phyloP scores from a whole-genome alignment of 2,888 invertebrate genomes.

The Acronicta leporina region DNA sequence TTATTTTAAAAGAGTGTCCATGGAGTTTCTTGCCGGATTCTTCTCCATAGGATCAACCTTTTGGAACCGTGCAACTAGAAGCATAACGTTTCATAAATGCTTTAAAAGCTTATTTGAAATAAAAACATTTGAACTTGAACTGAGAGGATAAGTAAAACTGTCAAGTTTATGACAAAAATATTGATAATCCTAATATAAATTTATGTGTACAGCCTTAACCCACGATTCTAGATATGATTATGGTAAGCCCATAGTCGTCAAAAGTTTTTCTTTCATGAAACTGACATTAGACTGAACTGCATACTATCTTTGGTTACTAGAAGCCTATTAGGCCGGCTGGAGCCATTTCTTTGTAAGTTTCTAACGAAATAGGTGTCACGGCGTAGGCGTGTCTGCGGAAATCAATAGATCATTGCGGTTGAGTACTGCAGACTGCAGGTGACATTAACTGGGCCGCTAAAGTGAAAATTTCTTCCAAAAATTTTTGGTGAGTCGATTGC shows the following conservation, averaged over 20 bases:
- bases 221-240: no score
- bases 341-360: slow-evolving; percentile 44
- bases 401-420: slow-evolving; percentile 53
- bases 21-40: no score
- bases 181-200: neutral
- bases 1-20: no score
- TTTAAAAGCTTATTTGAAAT: no score
- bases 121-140: no score
- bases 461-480: neutral
- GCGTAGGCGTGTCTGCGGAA: slow-evolving; percentile 41
- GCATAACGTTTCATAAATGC: no score
- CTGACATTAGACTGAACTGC: neutral
- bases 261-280: neutral
- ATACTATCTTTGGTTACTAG: neutral
- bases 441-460: slow-evolving; percentile 20
- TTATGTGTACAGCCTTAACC: no score
- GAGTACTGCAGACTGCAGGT: slow-evolving; percentile 38
- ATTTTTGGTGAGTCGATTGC: neutral
- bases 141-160: no score
- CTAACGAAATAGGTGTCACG: slow-evolving; percentile 35
- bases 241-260: no score
- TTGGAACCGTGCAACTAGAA: no score
- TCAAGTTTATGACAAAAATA: neutral
- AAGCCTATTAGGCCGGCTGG: slow-evolving; percentile 15
- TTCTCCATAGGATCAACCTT: no score